These are phyloP conservation scores for Nansenia antarctica DNA, from an alignment of 2,113 vertebrate genomes.

Conservation along the genomic window DNA sequence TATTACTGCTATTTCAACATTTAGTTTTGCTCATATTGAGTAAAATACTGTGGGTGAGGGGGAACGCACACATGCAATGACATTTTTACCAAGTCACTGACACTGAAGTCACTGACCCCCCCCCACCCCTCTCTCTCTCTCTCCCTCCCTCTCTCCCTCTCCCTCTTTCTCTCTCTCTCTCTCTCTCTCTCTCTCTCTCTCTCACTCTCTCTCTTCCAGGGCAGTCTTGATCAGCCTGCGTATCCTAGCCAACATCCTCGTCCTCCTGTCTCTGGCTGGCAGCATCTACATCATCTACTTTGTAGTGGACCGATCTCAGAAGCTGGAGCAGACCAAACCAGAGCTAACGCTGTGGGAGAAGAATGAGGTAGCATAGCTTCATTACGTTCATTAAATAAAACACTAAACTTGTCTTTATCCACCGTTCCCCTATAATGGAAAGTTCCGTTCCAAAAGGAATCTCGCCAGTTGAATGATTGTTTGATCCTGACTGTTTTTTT, in stretches of 20 bases:
- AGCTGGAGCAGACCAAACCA: constrained; percentile 84
- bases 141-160: not conserved
- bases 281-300: constrained; percentile 99
- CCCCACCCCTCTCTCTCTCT: too few relatives aligned
- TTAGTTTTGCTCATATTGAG: too few relatives aligned
- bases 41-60: too few relatives aligned
- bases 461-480: too few relatives aligned
- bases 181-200: not conserved
- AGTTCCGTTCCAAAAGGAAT: too few relatives aligned
- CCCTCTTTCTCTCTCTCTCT: not conserved
- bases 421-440: not conserved
- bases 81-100: too few relatives aligned
- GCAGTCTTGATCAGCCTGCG: constrained; percentile 91
- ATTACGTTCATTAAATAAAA: not conserved
- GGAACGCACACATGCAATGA: too few relatives aligned
- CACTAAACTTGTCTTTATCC: not conserved
- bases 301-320: constrained; percentile 95
- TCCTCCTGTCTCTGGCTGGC: constrained; percentile 93
- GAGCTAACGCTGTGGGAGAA: constrained; percentile 97
- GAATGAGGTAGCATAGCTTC: constrained; percentile 82
- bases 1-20: too few relatives aligned
- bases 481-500: not conserved
- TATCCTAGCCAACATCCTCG: constrained; percentile 92
- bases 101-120: too few relatives aligned
- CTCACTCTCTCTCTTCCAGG: constrained; percentile 60